phyloP scores from a whole-genome alignment of 1,140 invertebrate genomes.

The Myzus persicae region DNA sequence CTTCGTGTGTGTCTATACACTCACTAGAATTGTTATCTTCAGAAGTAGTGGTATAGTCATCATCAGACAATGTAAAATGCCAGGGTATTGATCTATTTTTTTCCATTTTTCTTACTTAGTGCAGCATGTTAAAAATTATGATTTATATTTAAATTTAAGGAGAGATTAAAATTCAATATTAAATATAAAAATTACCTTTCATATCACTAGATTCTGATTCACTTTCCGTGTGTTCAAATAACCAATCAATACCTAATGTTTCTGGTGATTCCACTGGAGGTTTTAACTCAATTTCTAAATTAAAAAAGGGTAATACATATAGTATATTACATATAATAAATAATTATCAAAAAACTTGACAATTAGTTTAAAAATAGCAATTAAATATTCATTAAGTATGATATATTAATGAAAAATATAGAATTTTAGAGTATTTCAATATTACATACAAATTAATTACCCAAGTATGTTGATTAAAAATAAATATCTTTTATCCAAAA shows the following conservation, averaged over 20 bases:
- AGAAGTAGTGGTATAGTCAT: slow-evolving; percentile 56
- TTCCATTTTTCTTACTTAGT: slow-evolving; percentile 41
- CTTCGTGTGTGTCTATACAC: slow-evolving; percentile 33
- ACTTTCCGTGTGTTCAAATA: slow-evolving; percentile 68
- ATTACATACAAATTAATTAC: neutral
- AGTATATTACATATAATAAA: neutral
- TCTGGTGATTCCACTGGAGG: slow-evolving; percentile 33
- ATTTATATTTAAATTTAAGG: slow-evolving; percentile 30
- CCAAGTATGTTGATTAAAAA: neutral
- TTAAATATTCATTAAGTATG: neutral
- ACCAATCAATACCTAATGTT: slow-evolving; percentile 66
- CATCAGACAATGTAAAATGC: slow-evolving; percentile 54
- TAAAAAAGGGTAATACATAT: neutral
- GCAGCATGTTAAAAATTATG: slow-evolving; percentile 44
- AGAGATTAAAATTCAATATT: neutral
- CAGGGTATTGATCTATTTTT: slow-evolving; percentile 33
- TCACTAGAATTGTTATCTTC: slow-evolving; percentile 58
- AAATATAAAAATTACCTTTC: neutral
- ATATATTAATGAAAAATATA: neutral
- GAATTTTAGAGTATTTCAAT: neutral
- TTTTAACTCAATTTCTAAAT: slow-evolving; percentile 34
- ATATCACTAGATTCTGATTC: slow-evolving; percentile 64
- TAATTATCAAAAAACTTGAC: neutral
- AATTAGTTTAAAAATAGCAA: neutral
- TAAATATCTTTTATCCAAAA: neutral